Conservation (phyloP, 1,140 invertebrate genomes). For the Aphaenogaster ashmeadi region DNA sequence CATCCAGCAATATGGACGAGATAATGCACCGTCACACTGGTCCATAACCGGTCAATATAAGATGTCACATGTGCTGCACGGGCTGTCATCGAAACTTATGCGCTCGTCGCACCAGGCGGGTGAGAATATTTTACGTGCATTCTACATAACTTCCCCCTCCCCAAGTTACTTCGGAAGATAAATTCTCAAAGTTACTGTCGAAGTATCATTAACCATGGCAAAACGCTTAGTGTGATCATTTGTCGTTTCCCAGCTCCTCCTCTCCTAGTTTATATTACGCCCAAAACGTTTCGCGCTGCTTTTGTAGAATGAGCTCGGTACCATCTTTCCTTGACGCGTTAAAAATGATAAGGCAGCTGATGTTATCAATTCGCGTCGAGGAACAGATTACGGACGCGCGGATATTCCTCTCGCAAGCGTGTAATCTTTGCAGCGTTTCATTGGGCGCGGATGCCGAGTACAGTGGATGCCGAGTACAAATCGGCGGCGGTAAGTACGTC, state of each 20-base stretch:
- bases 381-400: not conserved
- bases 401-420: not conserved
- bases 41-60: constrained; percentile 16
- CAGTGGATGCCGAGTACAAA: not conserved
- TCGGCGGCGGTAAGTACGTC: not conserved
- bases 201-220: constrained; percentile 27
- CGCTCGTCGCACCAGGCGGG: not conserved
- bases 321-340: constrained; percentile 19
- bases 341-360: not conserved
- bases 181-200: constrained; percentile 20
- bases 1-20: not conserved
- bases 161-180: not conserved
- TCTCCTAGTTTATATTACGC: not conserved
- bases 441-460: not conserved
- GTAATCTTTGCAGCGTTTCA: constrained; percentile 7
- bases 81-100: not conserved
- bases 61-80: constrained; percentile 9
- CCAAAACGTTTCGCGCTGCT: not conserved
- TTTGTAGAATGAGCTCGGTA: not conserved
- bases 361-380: not conserved
- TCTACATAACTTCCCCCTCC: not conserved
- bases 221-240: not conserved
- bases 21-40: constrained; percentile 27
- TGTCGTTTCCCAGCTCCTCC: not conserved
- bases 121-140: not conserved